These are phyloP conservation scores for Steinernema carpocapsae DNA, from an alignment of 2,888 invertebrate species.

Conservation along the genomic window DNA sequence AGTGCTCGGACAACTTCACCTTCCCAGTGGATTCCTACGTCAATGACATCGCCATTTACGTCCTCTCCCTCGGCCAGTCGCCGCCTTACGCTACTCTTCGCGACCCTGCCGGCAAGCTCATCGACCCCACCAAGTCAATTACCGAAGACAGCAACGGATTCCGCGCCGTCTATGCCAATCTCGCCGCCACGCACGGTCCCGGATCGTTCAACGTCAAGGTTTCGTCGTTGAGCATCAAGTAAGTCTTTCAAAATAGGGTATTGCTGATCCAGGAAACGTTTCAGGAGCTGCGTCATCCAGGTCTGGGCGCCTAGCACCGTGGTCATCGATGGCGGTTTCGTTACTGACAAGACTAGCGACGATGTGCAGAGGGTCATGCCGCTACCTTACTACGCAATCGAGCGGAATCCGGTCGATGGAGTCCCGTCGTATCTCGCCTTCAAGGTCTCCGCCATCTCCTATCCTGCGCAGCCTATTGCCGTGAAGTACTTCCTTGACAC, in stretches of 20 bases:
- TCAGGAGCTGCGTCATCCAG: slow-evolving; percentile 46
- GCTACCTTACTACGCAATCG: slow-evolving; percentile 45
- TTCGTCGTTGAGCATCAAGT: slow-evolving; percentile 42
- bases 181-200: slow-evolving; percentile 34
- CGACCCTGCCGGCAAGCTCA: slow-evolving; percentile 24
- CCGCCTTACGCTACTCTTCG: not conserved
- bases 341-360: slow-evolving; percentile 48
- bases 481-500: slow-evolving; percentile 27
- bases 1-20: slow-evolving; percentile 28
- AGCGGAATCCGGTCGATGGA: slow-evolving; percentile 46
- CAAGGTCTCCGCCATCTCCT: slow-evolving; percentile 31
- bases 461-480: slow-evolving; percentile 1
- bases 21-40: slow-evolving; percentile 37
- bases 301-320: slow-evolving; percentile 49
- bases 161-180: slow-evolving; percentile 41
- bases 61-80: not conserved
- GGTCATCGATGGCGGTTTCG: slow-evolving; percentile 56
- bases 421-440: slow-evolving; percentile 47
- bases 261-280: not conserved
- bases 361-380: slow-evolving; percentile 44
- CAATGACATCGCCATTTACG: slow-evolving; percentile 22
- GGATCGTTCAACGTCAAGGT: slow-evolving; percentile 46
- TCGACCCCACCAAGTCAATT: slow-evolving; percentile 37
- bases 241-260: not conserved
- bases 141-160: slow-evolving; percentile 30